Percentiles rank a stretch among this genome's conserved stretches.
These are phyloP conservation scores for Microcebus tavaratra DNA, from an alignment of 2,113 vertebrate species.

Conservation along the genomic window DNA sequence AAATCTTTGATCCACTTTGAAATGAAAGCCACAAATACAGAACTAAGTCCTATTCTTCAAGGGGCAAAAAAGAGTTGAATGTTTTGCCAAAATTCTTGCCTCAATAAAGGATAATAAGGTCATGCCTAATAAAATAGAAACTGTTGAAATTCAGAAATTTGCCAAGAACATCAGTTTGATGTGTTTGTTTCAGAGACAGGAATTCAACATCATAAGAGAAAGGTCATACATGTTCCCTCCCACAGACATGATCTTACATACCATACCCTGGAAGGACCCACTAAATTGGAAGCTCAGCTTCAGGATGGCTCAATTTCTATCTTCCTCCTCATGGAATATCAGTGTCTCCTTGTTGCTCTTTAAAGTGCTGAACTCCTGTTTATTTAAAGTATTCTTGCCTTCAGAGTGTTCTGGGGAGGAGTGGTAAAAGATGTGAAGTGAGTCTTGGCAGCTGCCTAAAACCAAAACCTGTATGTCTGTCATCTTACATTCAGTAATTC, in stretches of 20 bases:
- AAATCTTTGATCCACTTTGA: conserved; percentile 50
- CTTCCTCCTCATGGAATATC: neutral
- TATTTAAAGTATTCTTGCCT: neutral
- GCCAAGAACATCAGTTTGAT: conserved; percentile 52
- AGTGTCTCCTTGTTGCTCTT: neutral
- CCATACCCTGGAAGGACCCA: neutral
- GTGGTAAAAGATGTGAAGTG: neutral
- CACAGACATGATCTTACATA: neutral
- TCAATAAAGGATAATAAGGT: conserved; percentile 56
- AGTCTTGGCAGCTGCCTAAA: neutral
- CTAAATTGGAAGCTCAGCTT: neutral
- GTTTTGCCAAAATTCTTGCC: conserved; percentile 57
- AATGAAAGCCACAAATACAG: conserved; percentile 48
- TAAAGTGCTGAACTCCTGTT: neutral
- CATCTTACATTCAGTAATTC: neutral
- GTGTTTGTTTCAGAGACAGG: conserved; percentile 30
- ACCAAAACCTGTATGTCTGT: neutral
- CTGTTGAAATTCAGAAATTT: conserved; percentile 60
- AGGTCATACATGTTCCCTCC: neutral
- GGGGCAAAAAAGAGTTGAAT: neutral
- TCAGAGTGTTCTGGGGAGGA: neutral
- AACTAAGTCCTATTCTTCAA: conserved; percentile 1
- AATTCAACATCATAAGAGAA: conserved; percentile 33
- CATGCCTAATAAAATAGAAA: conserved; percentile 66
- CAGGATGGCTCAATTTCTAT: neutral